Evolutionary conservation across 2,888 invertebrate genomes (phyloP).

Genomic region (Eupeodes luniger): DNA sequence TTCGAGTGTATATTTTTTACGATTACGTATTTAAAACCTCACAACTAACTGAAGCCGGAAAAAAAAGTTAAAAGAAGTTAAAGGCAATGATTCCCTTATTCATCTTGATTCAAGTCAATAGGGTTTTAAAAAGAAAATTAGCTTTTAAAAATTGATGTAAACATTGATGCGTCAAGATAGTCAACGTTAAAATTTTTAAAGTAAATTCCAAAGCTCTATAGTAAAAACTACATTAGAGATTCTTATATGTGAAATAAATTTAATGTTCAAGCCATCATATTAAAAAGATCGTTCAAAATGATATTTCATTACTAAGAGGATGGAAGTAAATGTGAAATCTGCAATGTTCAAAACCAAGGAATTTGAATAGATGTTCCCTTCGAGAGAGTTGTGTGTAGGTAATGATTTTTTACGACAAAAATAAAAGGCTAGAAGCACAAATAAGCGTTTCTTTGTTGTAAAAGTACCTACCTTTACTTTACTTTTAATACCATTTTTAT

Average conservation of each 20-base stretch:
- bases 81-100: background rate
- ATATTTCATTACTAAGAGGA: background rate
- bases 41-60: background rate
- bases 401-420: constrained; percentile 15
- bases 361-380: background rate
- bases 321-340: background rate
- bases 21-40: background rate
- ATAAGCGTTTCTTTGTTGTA: background rate
- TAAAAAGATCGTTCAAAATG: background rate
- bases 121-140: background rate
- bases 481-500: background rate
- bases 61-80: background rate
- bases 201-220: background rate
- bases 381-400: background rate
- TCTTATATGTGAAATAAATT: background rate
- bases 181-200: background rate
- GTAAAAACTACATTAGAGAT: background rate
- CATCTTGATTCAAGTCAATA: background rate
- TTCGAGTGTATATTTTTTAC: background rate
- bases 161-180: background rate
- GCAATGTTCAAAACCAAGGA: background rate
- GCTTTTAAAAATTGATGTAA: background rate
- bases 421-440: background rate
- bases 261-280: background rate
- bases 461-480: background rate